Base-by-base conservation (phyloP, 2,888 invertebrate genomes). In the Drosophila crucigera region DNA sequence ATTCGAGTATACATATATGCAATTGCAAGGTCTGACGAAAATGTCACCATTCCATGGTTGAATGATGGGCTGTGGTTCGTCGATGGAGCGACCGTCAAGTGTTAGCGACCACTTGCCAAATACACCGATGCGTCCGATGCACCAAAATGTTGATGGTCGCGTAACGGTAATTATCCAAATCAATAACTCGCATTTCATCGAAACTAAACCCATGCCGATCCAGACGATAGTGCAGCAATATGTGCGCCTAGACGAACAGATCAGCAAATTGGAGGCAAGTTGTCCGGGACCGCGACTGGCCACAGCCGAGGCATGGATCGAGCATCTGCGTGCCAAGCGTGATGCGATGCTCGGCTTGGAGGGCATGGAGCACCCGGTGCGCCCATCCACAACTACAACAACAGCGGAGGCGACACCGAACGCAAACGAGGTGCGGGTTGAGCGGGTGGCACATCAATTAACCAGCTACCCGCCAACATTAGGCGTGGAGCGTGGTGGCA, bases 241-340 rank as follows among this genome's bases (percentile, higher is more conserved):
- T 77, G 89, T 91, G 39, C 90, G 91, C 1, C 70, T 93, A 19
- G 93, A 93, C 64, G 91, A 92, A 43, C 87, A 90, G 76, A 93
- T 93, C 30, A 87, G 91, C 68, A 90, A 91, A 62, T 30, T 93
- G 68, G 93, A 93, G 74, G 89, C 85, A 53, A 82, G 76, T 4
- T 92, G 93, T 72, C 93, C 93, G 0, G 93, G 93, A 11, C 93
- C 93, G 10, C 88, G 93, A 7, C 72, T 93, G 84, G 92, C 92
- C 50, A 93, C 93, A 4, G 90, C 87, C 39, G 93, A 93, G 50
- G 93, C 93, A 5, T 93, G 93, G 93, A 82, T 93, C 22, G 92
- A 93, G 35, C 92, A 93, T 76, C 75, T 93, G 28, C 90, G 92
- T 69, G 68, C 78, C 19, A 92, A 92, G 63, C 89, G 91, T 19